Base-by-base conservation (phyloP, 2,888 invertebrate genomes). In the Chymomyza amoena region DNA sequence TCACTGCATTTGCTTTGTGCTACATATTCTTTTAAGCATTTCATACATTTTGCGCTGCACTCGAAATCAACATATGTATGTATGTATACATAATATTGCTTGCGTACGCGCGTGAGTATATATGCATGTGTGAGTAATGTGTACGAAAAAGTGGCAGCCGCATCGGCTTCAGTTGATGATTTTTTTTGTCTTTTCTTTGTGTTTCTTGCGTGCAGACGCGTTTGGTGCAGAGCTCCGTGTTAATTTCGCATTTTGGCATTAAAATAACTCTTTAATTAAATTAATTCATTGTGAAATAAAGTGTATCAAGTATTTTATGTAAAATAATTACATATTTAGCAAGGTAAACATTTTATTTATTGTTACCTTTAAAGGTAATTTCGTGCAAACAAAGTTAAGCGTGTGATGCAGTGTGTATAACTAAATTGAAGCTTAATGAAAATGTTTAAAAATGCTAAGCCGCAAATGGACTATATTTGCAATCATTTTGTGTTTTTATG, bases 151-250 rank as follows among this genome's bases (percentile, higher is more conserved):
- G 71, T 69, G 71, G 68, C 68, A 64, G 60, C 36, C 32, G 36
- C 60, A 64, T 20, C 52, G 50, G 65, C 65, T 66, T 66, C 32
- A 60, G 20, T 50, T 69, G 75, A 63, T 77, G 75, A 64, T 77
- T 70, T 77, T 86, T 68, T 71, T 81, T 78, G 86, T 73, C 86
- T 83, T 73, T 84, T 61, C 80, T 87, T 84, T 85, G 88, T 86
- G 80, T 79, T 79, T 66, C 80, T 81, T 83, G 80, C 73, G 84
- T 84, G 87, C 84, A 84, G 88, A 88, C 88, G 81, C 79, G 81
- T 81, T 88, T 75, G 0, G 6, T 54, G 9, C 15, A 9, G 18
- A 54, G 54, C 54, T 54, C 18, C 16, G 54, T 54, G 16, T 54
- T 79, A 57, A 60, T 68, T 61, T 9, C 52, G 52, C 61, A 56